These are phyloP conservation scores for Psettodes erumei DNA, from an alignment of 2,113 vertebrate genomes.

Conservation along the genomic window DNA sequence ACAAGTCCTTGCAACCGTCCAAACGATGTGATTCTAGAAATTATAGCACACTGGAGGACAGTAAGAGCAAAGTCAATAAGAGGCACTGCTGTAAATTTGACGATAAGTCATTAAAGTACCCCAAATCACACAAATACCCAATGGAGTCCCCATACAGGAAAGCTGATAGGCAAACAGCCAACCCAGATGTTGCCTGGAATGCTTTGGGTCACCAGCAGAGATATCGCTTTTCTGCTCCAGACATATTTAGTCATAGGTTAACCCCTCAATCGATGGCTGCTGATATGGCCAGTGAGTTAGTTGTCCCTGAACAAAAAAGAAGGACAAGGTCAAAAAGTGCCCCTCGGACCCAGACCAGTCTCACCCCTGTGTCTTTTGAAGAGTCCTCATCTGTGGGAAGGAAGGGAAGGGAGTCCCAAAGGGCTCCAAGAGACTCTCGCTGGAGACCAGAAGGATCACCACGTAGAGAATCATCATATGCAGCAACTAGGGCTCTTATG, in stretches of 20 bases:
- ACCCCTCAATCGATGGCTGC: slow-evolving; percentile 69
- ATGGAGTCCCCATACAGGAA: slow-evolving; percentile 87
- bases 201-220: slow-evolving; percentile 82
- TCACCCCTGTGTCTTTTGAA: slow-evolving; percentile 85
- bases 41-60: slow-evolving; percentile 82
- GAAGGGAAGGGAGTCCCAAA: slow-evolving; percentile 86
- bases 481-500: slow-evolving; percentile 83
- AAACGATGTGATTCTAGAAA: slow-evolving; percentile 89
- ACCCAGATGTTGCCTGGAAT: slow-evolving; percentile 82
- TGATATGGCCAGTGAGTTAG: slow-evolving; percentile 76
- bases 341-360: slow-evolving; percentile 85
- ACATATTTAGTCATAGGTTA: slow-evolving; percentile 79
- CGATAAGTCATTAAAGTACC: slow-evolving; percentile 87
- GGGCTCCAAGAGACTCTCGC: slow-evolving; percentile 80
- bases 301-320: slow-evolving; percentile 82
- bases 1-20: slow-evolving; percentile 78
- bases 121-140: slow-evolving; percentile 66
- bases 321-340: slow-evolving; percentile 93
- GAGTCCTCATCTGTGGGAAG: slow-evolving; percentile 80
- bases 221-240: slow-evolving; percentile 82
- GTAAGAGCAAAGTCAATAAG: slow-evolving; percentile 87
- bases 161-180: slow-evolving; percentile 75
- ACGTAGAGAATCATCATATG: slow-evolving; percentile 82
- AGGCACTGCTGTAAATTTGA: slow-evolving; percentile 93
- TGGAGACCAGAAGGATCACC: slow-evolving; percentile 85